A percentile compares a stretch with the other conserved stretches of the same genome.
These are phyloP conservation scores for Benthosema pterotum DNA, from an alignment of 2,797 vertebrate species.

Conservation along the genomic window DNA sequence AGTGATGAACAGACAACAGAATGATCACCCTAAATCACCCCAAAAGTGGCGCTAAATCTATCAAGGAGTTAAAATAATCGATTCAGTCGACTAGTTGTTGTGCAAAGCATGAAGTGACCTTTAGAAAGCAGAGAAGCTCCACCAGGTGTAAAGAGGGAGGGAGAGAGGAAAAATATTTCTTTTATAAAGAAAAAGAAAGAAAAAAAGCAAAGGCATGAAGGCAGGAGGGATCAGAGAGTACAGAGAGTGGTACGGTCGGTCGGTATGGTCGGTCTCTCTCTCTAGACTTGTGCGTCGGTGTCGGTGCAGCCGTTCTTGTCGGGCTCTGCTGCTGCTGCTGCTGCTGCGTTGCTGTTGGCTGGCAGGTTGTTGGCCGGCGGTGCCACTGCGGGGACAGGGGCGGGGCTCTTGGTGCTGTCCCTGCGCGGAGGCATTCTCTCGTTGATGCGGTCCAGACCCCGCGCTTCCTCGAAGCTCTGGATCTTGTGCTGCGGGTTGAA, in stretches of 20 bases:
- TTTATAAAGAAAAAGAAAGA: slow-evolving; percentile 8
- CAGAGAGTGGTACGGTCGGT: neutral
- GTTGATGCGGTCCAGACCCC: slow-evolving; percentile 94
- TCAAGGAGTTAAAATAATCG: too few species aligned
- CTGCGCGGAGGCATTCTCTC: slow-evolving; percentile 95
- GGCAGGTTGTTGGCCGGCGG: slow-evolving; percentile 75
- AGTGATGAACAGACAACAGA: too few species aligned
- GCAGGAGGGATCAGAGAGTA: neutral
- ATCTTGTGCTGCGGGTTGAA: slow-evolving; percentile 93
- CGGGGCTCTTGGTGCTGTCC: slow-evolving; percentile 79
- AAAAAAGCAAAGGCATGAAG: too few species aligned
- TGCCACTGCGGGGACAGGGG: slow-evolving; percentile 1
- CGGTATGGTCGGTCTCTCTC: neutral
- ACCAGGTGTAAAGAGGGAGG: neutral
- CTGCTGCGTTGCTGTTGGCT: too few species aligned
- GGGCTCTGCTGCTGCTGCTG: too few species aligned
- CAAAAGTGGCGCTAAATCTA: too few species aligned
- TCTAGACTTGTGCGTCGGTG: slow-evolving; percentile 82
- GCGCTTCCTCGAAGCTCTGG: slow-evolving; percentile 95
- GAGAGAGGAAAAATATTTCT: neutral
- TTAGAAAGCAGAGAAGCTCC: neutral
- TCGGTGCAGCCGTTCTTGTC: slow-evolving; percentile 91
- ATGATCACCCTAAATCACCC: too few species aligned
- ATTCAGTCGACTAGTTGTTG: too few species aligned
- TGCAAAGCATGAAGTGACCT: too few species aligned